Evolutionary conservation across 1,140 invertebrate genomes (phyloP).

Genomic region (Intoshia linei): DNA sequence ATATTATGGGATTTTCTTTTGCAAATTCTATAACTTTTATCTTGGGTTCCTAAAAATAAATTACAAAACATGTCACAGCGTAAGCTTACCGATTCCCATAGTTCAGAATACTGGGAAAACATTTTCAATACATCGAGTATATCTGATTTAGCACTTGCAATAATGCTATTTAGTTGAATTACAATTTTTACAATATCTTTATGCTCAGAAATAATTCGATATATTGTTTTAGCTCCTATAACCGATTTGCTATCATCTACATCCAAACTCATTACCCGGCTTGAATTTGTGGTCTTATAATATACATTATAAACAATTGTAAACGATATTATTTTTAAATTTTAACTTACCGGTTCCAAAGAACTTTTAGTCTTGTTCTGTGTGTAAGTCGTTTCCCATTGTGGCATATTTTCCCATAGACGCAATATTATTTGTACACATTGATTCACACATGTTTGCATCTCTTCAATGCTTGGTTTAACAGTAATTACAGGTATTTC

Average conservation of each 20-base stretch:
- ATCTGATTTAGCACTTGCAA: constrained; percentile 18
- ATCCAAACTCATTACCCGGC: background rate
- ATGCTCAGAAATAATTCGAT: constrained; percentile 21
- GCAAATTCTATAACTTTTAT: constrained; percentile 43
- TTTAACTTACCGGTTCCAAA: background rate
- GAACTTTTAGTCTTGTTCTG: background rate
- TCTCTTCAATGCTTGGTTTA: constrained; percentile 50
- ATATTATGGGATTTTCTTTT: constrained; percentile 32
- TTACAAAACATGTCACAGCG: background rate
- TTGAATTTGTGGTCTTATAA: background rate
- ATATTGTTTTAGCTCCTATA: constrained; percentile 5
- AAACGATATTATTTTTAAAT: too few species aligned
- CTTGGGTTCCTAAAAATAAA: constrained; percentile 29
- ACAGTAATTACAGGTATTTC: constrained; percentile 53
- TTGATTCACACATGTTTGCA: constrained; percentile 49
- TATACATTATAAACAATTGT: background rate
- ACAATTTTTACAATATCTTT: constrained; percentile 22
- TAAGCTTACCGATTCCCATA: constrained; percentile 17
- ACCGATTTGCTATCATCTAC: background rate
- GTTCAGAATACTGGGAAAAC: constrained; percentile 15
- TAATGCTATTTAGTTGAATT: constrained; percentile 21
- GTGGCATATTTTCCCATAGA: constrained; percentile 17
- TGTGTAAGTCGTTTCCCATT: constrained; percentile 13
- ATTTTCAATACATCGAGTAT: constrained; percentile 14
- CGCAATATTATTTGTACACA: constrained; percentile 19